Evolutionary conservation across 1,140 invertebrate genomes (phyloP), one percentile per base, ranked within the genome.

Genomic region (Chrysomallon squamiferum): DNA sequence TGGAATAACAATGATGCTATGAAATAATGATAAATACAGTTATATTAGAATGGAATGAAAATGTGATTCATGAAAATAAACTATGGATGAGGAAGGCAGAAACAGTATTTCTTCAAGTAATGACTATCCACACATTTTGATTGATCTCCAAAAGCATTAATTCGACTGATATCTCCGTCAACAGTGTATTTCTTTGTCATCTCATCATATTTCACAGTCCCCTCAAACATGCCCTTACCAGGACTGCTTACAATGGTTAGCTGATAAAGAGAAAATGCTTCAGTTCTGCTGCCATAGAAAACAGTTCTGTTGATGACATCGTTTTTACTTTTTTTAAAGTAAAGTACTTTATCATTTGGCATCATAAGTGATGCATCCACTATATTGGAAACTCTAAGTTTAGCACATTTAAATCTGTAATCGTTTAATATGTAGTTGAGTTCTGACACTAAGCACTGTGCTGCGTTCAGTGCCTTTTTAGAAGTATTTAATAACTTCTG

Each of bases 161-260:
- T 83, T 6, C 83, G 66, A 54, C 84, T 85, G n/a, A 85, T 70
- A 52, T 81, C 80, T 3, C 79, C 80, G 3, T 77, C 65, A 25
- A 80, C 66, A 13, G 65, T 67, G 50, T 62, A 79, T 0, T 30
- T 57, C 9, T 72, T 61, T 22, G 52, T 35, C 1, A 30, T 30
- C n/a, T 72, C 68, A 27, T 79, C 73, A 20, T 33, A 35, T 27
- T 68, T 54, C 9, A 81, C 58, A 9, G 80, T 82, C 0, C 73
- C 81, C 65, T 86, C 84, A 65, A 86, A 81, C 29, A 79, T 30
- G 0, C 71, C 84, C 20, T 73, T 65, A 6, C 83, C 81, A 15
- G 83, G 83, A 13, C 59, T 50, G 0, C 78, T 78, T 58, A 60
- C 58, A n/a, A 86, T 43, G 0, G 79, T 79, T 57, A 85, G 45